These are phyloP conservation scores for Phoebastria nigripes DNA, from an alignment of 2,797 vertebrate genomes.

Conservation along the genomic window DNA sequence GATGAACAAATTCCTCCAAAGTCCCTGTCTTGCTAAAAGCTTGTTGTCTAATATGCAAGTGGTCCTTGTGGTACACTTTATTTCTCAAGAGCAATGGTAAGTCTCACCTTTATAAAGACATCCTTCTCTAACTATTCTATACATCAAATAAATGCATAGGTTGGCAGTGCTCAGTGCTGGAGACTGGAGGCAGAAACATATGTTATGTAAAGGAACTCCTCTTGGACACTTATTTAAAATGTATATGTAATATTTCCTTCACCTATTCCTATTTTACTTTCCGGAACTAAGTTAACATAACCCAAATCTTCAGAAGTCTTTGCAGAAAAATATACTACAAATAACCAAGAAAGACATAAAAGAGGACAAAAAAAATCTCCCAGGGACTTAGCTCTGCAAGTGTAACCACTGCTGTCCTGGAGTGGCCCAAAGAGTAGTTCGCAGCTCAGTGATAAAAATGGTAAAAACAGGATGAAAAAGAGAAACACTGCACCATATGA, in stretches of 20 bases:
- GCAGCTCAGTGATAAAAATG: neutral
- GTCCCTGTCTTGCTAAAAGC: neutral
- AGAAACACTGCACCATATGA: neutral
- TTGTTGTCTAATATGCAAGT: neutral
- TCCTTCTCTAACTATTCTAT: neutral
- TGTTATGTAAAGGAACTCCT: neutral
- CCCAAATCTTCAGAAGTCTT: neutral
- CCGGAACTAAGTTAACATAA: neutral
- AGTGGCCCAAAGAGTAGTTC: neutral
- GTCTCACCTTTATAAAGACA: neutral
- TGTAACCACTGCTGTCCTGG: neutral
- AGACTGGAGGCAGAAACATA: neutral
- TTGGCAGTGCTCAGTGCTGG: neutral
- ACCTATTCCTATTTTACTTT: neutral
- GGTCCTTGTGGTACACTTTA: neutral
- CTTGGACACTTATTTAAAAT: neutral
- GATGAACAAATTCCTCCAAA: neutral
- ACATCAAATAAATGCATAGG: neutral
- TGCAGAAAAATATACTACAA: neutral
- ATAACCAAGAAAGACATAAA: neutral
- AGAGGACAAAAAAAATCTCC: neutral
- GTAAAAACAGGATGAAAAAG: neutral
- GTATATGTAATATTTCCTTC: neutral
- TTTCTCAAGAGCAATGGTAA: neutral
- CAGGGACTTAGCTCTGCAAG: neutral